A percentile compares a stretch with the other conserved stretches of the same genome.
Conservation (phyloP, 2,113 vertebrate genomes). For the Cryptomyrus ogoouensis region DNA sequence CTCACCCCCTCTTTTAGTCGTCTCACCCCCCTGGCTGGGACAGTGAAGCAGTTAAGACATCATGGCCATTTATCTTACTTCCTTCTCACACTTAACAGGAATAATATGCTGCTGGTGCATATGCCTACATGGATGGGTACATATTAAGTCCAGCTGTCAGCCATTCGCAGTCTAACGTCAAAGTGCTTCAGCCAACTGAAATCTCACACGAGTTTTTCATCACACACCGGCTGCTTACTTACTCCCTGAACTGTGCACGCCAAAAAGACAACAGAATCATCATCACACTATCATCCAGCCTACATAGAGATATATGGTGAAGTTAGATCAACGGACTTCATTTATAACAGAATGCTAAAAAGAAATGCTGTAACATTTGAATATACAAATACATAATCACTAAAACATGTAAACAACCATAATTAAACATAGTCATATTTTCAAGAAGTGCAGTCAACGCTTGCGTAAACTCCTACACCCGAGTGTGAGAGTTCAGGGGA, state of each 20-base stretch:
- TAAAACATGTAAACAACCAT: constrained; percentile 15
- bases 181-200: constrained; percentile 21
- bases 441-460: constrained; percentile 20
- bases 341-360: constrained; percentile 15
- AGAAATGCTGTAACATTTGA: constrained; percentile 10
- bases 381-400: constrained; percentile 20
- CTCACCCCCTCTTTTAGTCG: background rate
- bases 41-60: background rate
- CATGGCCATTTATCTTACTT: background rate
- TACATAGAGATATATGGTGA: constrained; percentile 1
- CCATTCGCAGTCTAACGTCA: background rate
- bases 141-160: constrained; percentile 15
- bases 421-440: constrained; percentile 11
- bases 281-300: constrained; percentile 1
- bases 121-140: background rate
- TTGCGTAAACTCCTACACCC: background rate
- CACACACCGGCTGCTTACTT: background rate
- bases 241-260: constrained; percentile 4
- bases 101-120: constrained; percentile 3
- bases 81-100: background rate
- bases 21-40: background rate
- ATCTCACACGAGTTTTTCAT: background rate
- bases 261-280: constrained; percentile 7
- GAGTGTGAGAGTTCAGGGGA: background rate
- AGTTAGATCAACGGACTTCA: constrained; percentile 14